Evolutionary conservation across 2,797 vertebrate genomes (phyloP), one percentile per base, ranked within the genome.

Genomic region (Meriones psammophilus): DNA sequence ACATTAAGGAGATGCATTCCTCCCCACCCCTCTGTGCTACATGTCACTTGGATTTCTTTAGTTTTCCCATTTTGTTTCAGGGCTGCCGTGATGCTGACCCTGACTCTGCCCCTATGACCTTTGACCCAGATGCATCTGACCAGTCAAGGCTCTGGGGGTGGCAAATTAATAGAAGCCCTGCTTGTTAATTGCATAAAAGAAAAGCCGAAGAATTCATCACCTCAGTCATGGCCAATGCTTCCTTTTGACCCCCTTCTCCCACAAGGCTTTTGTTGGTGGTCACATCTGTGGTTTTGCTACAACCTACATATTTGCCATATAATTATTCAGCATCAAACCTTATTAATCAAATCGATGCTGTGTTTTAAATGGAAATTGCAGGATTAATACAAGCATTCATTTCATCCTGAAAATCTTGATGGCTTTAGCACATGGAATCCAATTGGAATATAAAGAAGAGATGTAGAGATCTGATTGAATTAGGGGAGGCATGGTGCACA

Each of bases 141-240:
- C 99, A 99, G 99, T 99, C 99, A 99, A 99, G 99, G 99, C 99
- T 99, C 99, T 99, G 96, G 99, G 99, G 99, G 99, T 98, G 98
- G 98, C 99, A 99, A 99, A 99, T 99, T 99, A 99, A 99, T 99
- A 99, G 99, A 99, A 99, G 98, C 98, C 98, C 99, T 99, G 99
- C 99, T 99, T 98, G 99, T 99, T 99, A 99, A 99, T 99, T 99
- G 99, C 99, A 99, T 99, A 99, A 99, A 99, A 99, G 99, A 99
- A 99, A 99, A 99, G 99, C 99, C 99, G 99, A 99, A 99, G 99
- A 99, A 99, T 99, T 99, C 99, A 99, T 99, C 99, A 99, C 99
- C 99, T 99, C 99, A 99, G 99, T 99, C 99, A 99, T 99, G 99
- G 99, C 99, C 99, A 99, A 99, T 99, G 99, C 99, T 99, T 99